Evolutionary conservation across 1,140 invertebrate species (phyloP).

Genomic region (Drosophila arizonae): DNA sequence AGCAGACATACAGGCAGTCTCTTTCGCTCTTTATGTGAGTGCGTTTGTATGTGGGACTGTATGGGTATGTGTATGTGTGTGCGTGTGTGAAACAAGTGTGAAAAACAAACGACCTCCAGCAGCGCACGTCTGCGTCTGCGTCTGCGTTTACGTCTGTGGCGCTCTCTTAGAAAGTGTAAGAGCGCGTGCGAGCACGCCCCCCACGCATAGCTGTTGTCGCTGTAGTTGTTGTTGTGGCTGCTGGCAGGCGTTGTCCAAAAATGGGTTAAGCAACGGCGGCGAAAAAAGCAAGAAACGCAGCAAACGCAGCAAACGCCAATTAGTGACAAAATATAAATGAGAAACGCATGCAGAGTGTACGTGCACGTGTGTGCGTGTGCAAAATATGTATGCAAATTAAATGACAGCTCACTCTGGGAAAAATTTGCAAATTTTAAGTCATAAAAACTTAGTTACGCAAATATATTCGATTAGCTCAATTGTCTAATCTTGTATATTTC

Average conservation of each 20-base stretch:
- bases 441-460: neutral
- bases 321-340: slow-evolving; percentile 71
- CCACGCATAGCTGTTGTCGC: slow-evolving; percentile 66
- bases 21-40: slow-evolving; percentile 20
- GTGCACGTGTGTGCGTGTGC: slow-evolving; percentile 4
- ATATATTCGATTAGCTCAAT: too few relatives aligned
- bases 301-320: slow-evolving; percentile 70
- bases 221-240: slow-evolving; percentile 20
- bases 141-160: slow-evolving; percentile 36
- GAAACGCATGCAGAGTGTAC: slow-evolving; percentile 54
- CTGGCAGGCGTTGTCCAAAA: slow-evolving; percentile 39
- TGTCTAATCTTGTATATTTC: too few relatives aligned
- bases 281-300: slow-evolving; percentile 35
- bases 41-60: slow-evolving; percentile 8
- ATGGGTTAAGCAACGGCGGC: slow-evolving; percentile 38
- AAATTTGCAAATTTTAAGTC: neutral
- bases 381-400: slow-evolving; percentile 45
- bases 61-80: neutral
- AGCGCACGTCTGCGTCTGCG: slow-evolving; percentile 50
- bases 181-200: slow-evolving; percentile 56
- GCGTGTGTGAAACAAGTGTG: slow-evolving; percentile 67
- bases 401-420: slow-evolving; percentile 22
- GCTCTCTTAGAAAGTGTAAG: slow-evolving; percentile 63
- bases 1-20: slow-evolving; percentile 25
- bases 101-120: slow-evolving; percentile 77